Conservation (phyloP, 2,113 vertebrate genomes). For the Suricata suricatta region DNA sequence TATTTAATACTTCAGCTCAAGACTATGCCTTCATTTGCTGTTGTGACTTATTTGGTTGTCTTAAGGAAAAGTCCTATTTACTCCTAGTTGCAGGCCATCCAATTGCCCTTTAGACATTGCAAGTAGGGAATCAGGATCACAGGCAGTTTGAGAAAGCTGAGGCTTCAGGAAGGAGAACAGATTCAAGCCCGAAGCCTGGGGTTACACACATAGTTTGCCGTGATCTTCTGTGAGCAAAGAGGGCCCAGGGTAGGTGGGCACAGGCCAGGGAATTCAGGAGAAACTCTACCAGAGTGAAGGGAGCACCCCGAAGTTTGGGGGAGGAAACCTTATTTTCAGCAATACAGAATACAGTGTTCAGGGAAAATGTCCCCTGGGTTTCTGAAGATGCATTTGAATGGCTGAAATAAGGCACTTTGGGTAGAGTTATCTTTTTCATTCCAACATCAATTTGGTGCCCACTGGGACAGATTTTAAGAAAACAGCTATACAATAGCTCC, state of each 20-base stretch:
- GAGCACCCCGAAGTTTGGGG: not conserved
- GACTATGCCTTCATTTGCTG: not conserved
- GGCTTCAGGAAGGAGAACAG: not conserved
- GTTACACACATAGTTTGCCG: not conserved
- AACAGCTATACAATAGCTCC: not conserved
- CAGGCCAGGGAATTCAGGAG: not conserved
- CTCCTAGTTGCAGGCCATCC: not conserved
- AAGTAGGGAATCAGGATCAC: not conserved
- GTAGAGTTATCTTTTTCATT: not conserved
- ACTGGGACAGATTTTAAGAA: slow-evolving; percentile 44
- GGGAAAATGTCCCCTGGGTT: not conserved
- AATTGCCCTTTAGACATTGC: not conserved
- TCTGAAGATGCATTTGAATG: slow-evolving; percentile 16
- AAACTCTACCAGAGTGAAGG: not conserved
- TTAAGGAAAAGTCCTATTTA: not conserved
- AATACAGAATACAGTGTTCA: not conserved
- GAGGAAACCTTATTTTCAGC: not conserved
- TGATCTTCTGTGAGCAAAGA: not conserved
- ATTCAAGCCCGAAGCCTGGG: not conserved
- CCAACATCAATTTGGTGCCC: not conserved
- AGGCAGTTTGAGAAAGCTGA: not conserved
- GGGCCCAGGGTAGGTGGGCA: no score
- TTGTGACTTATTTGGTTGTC: not conserved
- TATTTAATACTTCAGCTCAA: not conserved
- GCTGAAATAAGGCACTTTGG: not conserved